Conservation (phyloP, 2,113 vertebrate species). For the Xyliphius kryptos region DNA sequence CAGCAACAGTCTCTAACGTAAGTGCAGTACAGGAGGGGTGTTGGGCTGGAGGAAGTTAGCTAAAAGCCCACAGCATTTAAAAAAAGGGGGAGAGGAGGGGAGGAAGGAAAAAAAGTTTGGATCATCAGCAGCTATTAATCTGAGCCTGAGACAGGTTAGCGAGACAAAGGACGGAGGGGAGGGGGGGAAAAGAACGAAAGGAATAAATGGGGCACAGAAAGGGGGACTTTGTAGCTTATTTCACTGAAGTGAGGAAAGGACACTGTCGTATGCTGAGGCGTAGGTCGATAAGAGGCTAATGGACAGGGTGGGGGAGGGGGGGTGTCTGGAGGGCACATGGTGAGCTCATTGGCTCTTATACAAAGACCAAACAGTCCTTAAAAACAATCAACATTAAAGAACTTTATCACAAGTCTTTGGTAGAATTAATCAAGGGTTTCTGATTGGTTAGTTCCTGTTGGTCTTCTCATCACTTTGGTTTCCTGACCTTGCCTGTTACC, state of each 20-base stretch:
- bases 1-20: neutral
- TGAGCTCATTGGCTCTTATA: slow-evolving; percentile 32
- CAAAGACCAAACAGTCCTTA: slow-evolving; percentile 20
- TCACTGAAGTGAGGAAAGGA: slow-evolving; percentile 55
- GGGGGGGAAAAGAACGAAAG: neutral
- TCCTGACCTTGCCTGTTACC: too few relatives aligned
- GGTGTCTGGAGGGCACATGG: slow-evolving; percentile 32
- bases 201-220: slow-evolving; percentile 23
- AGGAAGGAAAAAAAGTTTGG: slow-evolving; percentile 46
- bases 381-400: slow-evolving; percentile 1
- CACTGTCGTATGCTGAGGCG: slow-evolving; percentile 60
- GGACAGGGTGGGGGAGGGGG: slow-evolving; percentile 15
- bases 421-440: too few relatives aligned
- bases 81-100: slow-evolving; percentile 1
- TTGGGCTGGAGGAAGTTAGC: slow-evolving; percentile 35
- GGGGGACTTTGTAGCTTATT: slow-evolving; percentile 59
- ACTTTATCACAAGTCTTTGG: neutral
- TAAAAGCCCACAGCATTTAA: neutral
- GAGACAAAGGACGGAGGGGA: slow-evolving; percentile 52
- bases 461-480: too few relatives aligned
- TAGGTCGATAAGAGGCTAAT: slow-evolving; percentile 38
- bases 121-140: slow-evolving; percentile 69
- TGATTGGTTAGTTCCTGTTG: slow-evolving; percentile 10
- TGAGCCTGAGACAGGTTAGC: slow-evolving; percentile 67
- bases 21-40: slow-evolving; percentile 1